Percentiles rank a stretch among this genome's conserved stretches.
These are phyloP conservation scores for Orgyia antiqua DNA, from an alignment of 2,888 invertebrate species.

Conservation along the genomic window DNA sequence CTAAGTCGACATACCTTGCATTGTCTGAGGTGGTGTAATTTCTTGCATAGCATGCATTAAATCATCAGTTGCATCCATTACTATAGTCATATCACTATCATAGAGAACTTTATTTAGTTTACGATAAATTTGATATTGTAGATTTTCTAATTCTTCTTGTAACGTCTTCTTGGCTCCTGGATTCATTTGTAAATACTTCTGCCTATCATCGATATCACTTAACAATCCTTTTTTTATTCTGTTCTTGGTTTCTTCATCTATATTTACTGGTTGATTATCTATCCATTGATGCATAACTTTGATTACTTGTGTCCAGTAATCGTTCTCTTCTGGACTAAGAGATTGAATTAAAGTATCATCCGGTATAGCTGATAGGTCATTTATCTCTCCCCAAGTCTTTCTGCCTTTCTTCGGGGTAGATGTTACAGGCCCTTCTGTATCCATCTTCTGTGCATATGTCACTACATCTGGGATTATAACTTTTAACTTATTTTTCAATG, in stretches of 20 bases:
- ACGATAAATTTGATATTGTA: constrained; percentile 44
- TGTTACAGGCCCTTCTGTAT: constrained; percentile 1
- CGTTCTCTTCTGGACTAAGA: constrained; percentile 14
- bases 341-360: constrained; percentile 5
- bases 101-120: constrained; percentile 30
- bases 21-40: not conserved
- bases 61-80: constrained; percentile 20
- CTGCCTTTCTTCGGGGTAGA: constrained; percentile 4
- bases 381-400: constrained; percentile 1
- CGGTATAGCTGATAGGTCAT: not conserved
- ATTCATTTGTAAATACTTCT: constrained; percentile 40
- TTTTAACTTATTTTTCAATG: too few species aligned
- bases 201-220: constrained; percentile 37
- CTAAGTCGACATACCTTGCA: too few species aligned
- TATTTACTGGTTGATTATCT: constrained; percentile 16
- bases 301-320: constrained; percentile 18
- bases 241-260: constrained; percentile 19
- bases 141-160: constrained; percentile 38
- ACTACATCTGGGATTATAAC: not conserved
- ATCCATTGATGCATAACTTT: constrained; percentile 28
- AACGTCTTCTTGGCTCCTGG: constrained; percentile 24
- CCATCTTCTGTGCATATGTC: not conserved
- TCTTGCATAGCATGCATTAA: constrained; percentile 20
- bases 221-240: constrained; percentile 29
- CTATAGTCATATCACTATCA: constrained; percentile 16